Percentiles rank a stretch among this genome's conserved stretches.
Evolutionary conservation across 2,888 invertebrate species (phyloP).

Genomic region (Baronia brevicornis): DNA sequence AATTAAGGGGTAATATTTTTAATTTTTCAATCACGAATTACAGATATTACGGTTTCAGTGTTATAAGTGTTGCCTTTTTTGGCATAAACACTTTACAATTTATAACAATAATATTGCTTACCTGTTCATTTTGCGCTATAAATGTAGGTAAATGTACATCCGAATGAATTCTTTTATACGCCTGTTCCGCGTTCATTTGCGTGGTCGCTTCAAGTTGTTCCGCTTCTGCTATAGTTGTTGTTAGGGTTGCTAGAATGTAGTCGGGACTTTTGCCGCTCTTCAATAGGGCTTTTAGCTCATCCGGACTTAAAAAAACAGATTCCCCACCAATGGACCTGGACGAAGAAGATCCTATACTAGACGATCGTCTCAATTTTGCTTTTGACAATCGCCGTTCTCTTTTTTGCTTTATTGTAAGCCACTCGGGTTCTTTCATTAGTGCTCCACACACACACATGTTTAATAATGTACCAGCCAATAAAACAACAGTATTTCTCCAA

Average conservation of each 20-base stretch:
- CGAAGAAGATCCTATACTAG: constrained; percentile 68
- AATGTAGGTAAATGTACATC: constrained; percentile 87
- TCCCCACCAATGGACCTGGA: constrained; percentile 66
- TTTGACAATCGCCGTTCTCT: constrained; percentile 61
- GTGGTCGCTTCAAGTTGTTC: constrained; percentile 58
- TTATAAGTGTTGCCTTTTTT: no score
- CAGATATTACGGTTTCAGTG: no score
- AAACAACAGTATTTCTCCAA: constrained; percentile 86
- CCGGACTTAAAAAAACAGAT: constrained; percentile 72
- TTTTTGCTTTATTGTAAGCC: constrained; percentile 80
- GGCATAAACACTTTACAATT: no score
- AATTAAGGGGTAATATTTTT: no score
- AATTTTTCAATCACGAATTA: no score
- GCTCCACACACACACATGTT: constrained; percentile 91
- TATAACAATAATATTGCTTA: constrained; percentile 28
- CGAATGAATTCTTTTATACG: constrained; percentile 72
- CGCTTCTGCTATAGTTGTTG: constrained; percentile 71
- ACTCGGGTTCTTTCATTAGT: constrained; percentile 90
- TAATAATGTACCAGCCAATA: constrained; percentile 87
- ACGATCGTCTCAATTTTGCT: constrained; percentile 50
- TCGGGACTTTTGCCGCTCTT: constrained; percentile 81
- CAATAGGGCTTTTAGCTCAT: constrained; percentile 79
- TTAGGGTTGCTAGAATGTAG: constrained; percentile 77
- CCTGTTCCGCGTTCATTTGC: constrained; percentile 59
- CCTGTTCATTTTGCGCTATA: constrained; percentile 81